Evolutionary conservation across 2,888 invertebrate genomes (phyloP), one percentile per base, ranked within the genome.

Genomic region (Sarcophaga carnaria): DNA sequence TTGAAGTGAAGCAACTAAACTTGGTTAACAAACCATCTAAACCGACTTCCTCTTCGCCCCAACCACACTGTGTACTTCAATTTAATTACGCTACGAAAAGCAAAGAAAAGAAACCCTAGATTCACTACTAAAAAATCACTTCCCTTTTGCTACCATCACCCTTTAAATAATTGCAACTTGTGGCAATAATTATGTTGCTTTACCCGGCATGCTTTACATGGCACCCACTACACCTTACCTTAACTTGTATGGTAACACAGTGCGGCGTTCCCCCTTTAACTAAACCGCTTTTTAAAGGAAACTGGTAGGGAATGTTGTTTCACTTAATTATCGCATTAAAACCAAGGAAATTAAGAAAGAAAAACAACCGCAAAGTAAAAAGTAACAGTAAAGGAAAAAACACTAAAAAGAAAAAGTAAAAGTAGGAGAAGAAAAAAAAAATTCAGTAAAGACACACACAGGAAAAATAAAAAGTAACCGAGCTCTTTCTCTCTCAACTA

Each of bases 261-360:
- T 37, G 2, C 8, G 8, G 2, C 8, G 8, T 37, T 37, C 0
- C 37, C 37, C 37, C 37, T 10, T 37, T 37, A 37, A 37, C 37
- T 37, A 37, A 37, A 37, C 8, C 37, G 37, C 1, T 37, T 27
- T 27, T 25, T 37, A 37, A 37, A 37, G 37, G 6, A 37, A 2
- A 37, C 2, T 37, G 37, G 37, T 37, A 37, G 37, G 37, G 37
- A 75, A 80, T 66, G 72, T 74, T 67, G 80, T 81, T 75, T 47
- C 70, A 80, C 69, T 78, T 86, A 86, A 86, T 86, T 86, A 86
- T 80, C 77, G 83, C 75, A 80, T 86, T 83, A 78, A 74, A 78
- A 71, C 8, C 4, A n/a, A 66, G 12, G 22, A 12, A 63, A 47
- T 25, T 17, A 49, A 45, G 22, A 47, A 17, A 80, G 66, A 20